Evolutionary conservation across 2,888 invertebrate genomes (phyloP).

Genomic region (Meteorus colon): DNA sequence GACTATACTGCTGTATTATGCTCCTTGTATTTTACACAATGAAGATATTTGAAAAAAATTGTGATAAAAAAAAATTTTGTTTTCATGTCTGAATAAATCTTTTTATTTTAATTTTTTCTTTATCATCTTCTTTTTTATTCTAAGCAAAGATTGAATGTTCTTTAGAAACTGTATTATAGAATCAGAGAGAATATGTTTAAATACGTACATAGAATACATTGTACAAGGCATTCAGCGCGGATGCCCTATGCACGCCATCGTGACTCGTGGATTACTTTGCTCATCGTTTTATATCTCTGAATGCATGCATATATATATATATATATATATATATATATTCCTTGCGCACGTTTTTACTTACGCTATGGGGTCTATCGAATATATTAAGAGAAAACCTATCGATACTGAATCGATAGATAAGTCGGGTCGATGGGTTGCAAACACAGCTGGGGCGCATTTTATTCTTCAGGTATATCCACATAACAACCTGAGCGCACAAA

Average conservation of each 20-base stretch:
- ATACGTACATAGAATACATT: conserved; percentile 6
- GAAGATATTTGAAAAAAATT: neutral
- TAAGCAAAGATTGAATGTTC: conserved; percentile 3
- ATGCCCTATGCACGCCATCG: conserved; percentile 8
- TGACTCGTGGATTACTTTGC: conserved; percentile 28
- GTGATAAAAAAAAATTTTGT: neutral
- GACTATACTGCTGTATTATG: neutral
- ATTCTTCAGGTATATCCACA: conserved; percentile 61
- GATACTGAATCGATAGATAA: conserved; percentile 70
- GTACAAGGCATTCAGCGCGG: conserved; percentile 31
- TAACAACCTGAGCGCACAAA: conserved; percentile 51
- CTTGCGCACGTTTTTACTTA: neutral
- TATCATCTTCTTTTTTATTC: neutral
- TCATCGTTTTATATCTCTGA: conserved; percentile 7
- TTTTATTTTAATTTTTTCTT: conserved; percentile 10
- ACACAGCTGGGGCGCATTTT: conserved; percentile 65
- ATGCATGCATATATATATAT: neutral
- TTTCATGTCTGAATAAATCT: conserved; percentile 36
- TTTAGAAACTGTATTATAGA: conserved; percentile 20
- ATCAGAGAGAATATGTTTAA: neutral
- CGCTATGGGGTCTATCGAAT: conserved; percentile 18
- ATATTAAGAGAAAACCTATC: conserved; percentile 48
- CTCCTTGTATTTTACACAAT: neutral
- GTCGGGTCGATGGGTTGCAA: conserved; percentile 65
- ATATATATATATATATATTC: conserved; percentile 14